Conservation (phyloP, 2,888 invertebrate genomes). For the Tromatobia lineatoria region DNA sequence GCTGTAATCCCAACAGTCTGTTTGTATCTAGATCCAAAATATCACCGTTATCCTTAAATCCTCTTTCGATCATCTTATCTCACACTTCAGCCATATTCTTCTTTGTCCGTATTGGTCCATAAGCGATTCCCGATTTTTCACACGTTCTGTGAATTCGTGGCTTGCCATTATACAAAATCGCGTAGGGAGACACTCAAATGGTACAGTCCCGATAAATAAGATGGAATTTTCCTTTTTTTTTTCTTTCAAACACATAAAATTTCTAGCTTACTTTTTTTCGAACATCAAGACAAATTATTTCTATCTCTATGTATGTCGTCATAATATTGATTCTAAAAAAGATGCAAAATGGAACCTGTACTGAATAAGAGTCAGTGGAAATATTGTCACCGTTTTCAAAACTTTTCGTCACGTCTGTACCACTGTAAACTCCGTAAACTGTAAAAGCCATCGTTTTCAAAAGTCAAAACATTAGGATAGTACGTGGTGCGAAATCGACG, state of each 20-base stretch:
- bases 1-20: not conserved
- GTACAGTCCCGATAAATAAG: not conserved
- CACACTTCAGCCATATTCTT: not conserved
- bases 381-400: not conserved
- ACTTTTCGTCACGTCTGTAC: not conserved
- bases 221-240: not conserved
- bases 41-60: constrained; percentile 15
- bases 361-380: too few relatives aligned
- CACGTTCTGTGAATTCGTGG: not conserved
- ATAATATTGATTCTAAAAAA: too few relatives aligned
- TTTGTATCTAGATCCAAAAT: not conserved
- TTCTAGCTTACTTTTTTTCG: not conserved
- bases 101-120: not conserved
- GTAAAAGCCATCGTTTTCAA: not conserved
- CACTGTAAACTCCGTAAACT: not conserved
- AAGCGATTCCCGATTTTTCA: constrained; percentile 2
- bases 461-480: constrained; percentile 10
- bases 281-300: too few relatives aligned
- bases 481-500: constrained; percentile 1
- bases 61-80: constrained; percentile 18
- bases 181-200: not conserved
- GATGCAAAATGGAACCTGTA: too few relatives aligned
- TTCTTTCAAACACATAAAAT: too few relatives aligned
- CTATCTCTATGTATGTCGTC: too few relatives aligned
- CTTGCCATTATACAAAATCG: not conserved